Evolutionary conservation across 2,113 vertebrate genomes (phyloP).

Genomic region (Megatriorchis doriae): DNA sequence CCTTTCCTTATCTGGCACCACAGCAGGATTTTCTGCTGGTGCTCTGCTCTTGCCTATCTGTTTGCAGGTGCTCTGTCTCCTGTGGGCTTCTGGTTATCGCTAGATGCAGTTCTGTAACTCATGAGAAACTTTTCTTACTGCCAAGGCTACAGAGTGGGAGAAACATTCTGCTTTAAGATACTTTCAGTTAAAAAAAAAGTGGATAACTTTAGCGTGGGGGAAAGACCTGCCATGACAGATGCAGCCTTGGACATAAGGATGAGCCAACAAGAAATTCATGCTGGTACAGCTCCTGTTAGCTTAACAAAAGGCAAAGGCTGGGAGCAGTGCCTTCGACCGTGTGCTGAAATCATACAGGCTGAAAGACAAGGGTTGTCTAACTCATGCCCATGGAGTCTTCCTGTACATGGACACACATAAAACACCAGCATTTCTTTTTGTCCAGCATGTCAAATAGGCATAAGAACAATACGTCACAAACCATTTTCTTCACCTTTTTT

Average conservation of each 20-base stretch:
- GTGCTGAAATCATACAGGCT: fast-evolving
- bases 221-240: background rate
- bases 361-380: background rate
- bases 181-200: background rate
- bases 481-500: background rate
- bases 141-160: background rate
- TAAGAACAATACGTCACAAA: too few relatives aligned
- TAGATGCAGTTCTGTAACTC: background rate
- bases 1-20: background rate
- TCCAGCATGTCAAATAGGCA: background rate
- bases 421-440: too few relatives aligned
- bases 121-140: background rate
- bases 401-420: too few relatives aligned
- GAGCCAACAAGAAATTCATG: background rate
- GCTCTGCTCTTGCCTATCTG: background rate
- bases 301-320: background rate
- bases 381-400: fast-evolving
- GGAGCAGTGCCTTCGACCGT: background rate
- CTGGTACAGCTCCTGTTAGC: fast-evolving
- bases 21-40: background rate
- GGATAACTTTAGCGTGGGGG: background rate
- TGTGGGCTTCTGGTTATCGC: fast-evolving
- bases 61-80: background rate
- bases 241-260: background rate
- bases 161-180: background rate